Base-by-base conservation (phyloP, 2,797 vertebrate species). In the Amphiprion clarkii region DNA sequence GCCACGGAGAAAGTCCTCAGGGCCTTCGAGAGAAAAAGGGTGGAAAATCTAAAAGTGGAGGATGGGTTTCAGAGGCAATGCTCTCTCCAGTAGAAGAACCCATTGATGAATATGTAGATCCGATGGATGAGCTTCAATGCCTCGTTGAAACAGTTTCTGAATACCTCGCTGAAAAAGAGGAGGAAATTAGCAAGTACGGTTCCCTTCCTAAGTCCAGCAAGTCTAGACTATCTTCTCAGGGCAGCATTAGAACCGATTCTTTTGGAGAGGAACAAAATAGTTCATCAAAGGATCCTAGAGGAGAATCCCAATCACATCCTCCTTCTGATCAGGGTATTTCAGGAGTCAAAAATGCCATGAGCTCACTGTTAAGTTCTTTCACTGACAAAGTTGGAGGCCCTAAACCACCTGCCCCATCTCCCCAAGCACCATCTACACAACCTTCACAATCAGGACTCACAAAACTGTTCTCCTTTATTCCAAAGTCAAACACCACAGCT, bases 81-180 rank as follows among this genome's bases (percentile, higher is more conserved):
- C 87, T 96, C 3, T 97, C 96, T 69, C 96, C 96, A 56, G 93
- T 95, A 21, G 95, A 97, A 64, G 96, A 96, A 77, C 95, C 96
- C 25, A 95, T 25, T 4, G 94, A 97, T 74, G 95, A 96, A 87
- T 97, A 95, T 82, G 90, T 97, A 31, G 96, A 99, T 86, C 91
- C 97, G 0, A 97, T 98, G 92, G 97, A 96, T 93, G 97, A 99
- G 75, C 96, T 99, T 69, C 98, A 99, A 73, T 98, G 96, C 94
- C 94, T 99, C 12, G 97, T 99, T 81, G 97, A 99, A 92, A 97
- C 97, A 0, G 98, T 99, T 58, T 99, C 98, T 54, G 98, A 99
- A 90, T 99, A 99, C 85, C 95, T 99, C 71, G 97, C 97, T 72
- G 98, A 98, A 91, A 99, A 99, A 88, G 98, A 99, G 84, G 96